Percentiles rank a stretch among this genome's conserved stretches.
Conservation (phyloP, 2,888 invertebrate species). For the Euproctis similis region DNA sequence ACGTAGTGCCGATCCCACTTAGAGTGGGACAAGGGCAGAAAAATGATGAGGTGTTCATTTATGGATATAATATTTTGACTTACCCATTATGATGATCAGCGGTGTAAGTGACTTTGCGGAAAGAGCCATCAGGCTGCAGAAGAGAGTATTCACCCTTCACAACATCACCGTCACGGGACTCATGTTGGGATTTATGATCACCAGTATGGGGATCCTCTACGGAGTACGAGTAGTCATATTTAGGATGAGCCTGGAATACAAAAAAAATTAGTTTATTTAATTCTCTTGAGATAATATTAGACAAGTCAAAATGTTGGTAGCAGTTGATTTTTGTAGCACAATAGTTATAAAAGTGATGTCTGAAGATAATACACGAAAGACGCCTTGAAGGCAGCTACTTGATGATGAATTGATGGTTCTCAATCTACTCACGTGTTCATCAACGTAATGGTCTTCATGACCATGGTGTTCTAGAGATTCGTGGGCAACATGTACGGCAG, state of each 20-base stretch:
- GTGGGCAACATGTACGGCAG: slow-evolving; percentile 9
- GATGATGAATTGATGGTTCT: neutral
- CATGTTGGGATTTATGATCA: slow-evolving; percentile 76
- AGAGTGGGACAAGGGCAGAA: too few species aligned
- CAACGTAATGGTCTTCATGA: slow-evolving; percentile 59
- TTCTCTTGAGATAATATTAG: too few species aligned
- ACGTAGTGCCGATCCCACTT: too few species aligned
- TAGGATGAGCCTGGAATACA: slow-evolving; percentile 58
- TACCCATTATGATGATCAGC: slow-evolving; percentile 77
- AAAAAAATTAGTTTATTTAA: too few species aligned
- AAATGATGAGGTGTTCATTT: too few species aligned
- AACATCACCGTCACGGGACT: slow-evolving; percentile 72
- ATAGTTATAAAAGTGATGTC: too few species aligned
- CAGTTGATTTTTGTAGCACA: too few species aligned
- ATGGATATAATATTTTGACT: slow-evolving; percentile 9
- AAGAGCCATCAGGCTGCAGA: slow-evolving; percentile 75
- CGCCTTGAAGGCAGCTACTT: neutral
- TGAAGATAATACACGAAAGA: too few species aligned
- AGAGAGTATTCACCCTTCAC: slow-evolving; percentile 76
- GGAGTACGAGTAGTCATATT: slow-evolving; percentile 74
- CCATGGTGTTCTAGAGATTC: neutral
- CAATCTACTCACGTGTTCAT: slow-evolving; percentile 56
- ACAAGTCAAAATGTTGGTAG: too few species aligned
- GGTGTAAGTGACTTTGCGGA: slow-evolving; percentile 75
- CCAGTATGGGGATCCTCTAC: slow-evolving; percentile 77